Conservation (phyloP, 2,888 invertebrate species). For the Endotricha flammealis region DNA sequence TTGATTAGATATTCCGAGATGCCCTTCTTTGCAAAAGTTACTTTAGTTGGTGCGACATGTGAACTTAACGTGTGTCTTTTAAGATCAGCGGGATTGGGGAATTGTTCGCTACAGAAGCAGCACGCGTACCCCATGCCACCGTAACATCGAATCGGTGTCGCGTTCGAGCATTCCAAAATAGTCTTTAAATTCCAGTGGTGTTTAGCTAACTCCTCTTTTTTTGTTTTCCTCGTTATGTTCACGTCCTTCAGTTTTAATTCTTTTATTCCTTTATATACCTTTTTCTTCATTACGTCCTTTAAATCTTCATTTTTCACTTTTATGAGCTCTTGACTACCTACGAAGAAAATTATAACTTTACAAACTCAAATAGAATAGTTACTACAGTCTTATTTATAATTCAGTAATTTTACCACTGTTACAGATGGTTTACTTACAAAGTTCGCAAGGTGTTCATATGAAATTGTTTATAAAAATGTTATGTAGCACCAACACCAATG, state of each 20-base stretch:
- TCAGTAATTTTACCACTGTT: too few species aligned
- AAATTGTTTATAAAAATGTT: too few species aligned
- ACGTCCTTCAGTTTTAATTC: background rate
- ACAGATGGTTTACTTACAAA: too few species aligned
- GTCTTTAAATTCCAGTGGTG: slow-evolving; percentile 20
- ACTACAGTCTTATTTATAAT: too few species aligned
- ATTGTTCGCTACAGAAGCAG: slow-evolving; percentile 30
- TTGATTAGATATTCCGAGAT: slow-evolving; percentile 17
- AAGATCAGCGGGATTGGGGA: slow-evolving; percentile 25
- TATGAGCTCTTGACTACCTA: slow-evolving; percentile 22
- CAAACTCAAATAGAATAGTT: background rate
- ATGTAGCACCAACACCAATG: too few species aligned
- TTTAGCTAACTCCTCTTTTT: slow-evolving; percentile 9
- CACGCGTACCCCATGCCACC: slow-evolving; percentile 32
- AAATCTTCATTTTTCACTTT: slow-evolving; percentile 20
- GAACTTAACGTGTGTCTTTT: slow-evolving; percentile 31
- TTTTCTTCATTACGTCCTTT: slow-evolving; percentile 12
- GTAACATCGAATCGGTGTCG: slow-evolving; percentile 33
- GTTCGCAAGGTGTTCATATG: too few species aligned
- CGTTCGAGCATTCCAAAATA: slow-evolving; percentile 33
- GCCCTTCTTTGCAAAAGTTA: slow-evolving; percentile 14
- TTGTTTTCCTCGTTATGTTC: slow-evolving; percentile 1
- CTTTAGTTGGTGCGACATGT: slow-evolving; percentile 17
- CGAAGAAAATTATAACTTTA: slow-evolving; percentile 6
- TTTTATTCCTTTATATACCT: slow-evolving; percentile 1